Evolutionary conservation across 2,888 invertebrate genomes (phyloP), one percentile per base, ranked within the genome.

Genomic region (Macaria liturata): DNA sequence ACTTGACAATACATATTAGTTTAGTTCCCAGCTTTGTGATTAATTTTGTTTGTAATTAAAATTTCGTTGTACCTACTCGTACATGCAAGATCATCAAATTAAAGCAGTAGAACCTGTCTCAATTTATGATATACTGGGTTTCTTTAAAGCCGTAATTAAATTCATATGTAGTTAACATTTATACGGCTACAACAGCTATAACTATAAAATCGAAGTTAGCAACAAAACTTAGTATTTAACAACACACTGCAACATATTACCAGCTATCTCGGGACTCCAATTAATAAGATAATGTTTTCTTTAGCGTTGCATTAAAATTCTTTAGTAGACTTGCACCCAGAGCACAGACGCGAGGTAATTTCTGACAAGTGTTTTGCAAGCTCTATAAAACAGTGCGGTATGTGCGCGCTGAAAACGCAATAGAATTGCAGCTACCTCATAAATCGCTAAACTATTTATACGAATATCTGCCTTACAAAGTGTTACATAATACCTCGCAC

Each of bases 391-490:
- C 34, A 40, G 20, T 2, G 31, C n/a, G n/a, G 42, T 42, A 43
- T 32, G 37, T 34, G 42, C 4, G 46, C n/a, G 9, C 42, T 32
- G 30, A 48, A 53, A 59, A 34, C 46, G 46, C 32, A 42, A 30
- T 44, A 8, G 34, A 39, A 30, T 32, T 32, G 39, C 50, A 45
- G 34, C 34, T 49, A 49, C 54, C 37, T 54, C 31, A 47, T 50
- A 54, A 54, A 50, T 44, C 20, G 50, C 40, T 9, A 20, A 48
- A 40, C 44, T 68, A 68, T 66, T 65, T 68, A 67, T 67, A 61
- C 62, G 67, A 74, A 72, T 72, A 71, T 74, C 69, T 76, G 65
- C 74, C 71, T 68, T 70, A 70, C 71, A 75, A 71, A 67, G 70
- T 71, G 74, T 80, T 78, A 75, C 73, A 71, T 70, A 78, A 81